A percentile compares a stretch with the other conserved stretches of the same genome.
Evolutionary conservation across 2,113 vertebrate species (phyloP).

Genomic region (Tyto alba): DNA sequence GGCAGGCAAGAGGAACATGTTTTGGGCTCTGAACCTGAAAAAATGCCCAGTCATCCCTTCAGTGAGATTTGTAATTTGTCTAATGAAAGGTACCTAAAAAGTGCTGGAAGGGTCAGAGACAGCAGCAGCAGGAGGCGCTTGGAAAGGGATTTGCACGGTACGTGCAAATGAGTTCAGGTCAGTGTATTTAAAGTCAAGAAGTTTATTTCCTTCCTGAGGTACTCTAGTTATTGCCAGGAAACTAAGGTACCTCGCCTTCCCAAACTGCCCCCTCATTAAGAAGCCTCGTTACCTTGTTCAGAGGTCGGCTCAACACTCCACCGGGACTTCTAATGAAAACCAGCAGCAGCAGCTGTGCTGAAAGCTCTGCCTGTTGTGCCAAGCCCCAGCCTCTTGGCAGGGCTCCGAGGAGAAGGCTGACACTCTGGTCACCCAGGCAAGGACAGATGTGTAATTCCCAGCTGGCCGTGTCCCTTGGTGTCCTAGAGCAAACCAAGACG

Average conservation of each 20-base stretch:
- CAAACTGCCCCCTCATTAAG: background rate
- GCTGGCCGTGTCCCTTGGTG: fast-evolving
- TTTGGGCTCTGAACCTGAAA: background rate
- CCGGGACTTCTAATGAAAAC: background rate
- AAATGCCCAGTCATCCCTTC: background rate
- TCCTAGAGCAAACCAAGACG: background rate
- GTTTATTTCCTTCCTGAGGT: background rate
- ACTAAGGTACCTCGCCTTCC: background rate
- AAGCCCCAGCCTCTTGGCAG: background rate
- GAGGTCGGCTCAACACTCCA: background rate
- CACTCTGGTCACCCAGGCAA: fast-evolving
- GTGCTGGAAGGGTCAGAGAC: background rate
- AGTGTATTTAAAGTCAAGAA: background rate
- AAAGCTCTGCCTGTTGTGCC: fast-evolving
- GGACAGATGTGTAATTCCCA: fast-evolving
- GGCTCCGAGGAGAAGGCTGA: background rate
- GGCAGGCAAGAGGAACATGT: background rate
- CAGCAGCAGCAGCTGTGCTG: background rate
- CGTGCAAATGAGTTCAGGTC: background rate
- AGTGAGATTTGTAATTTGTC: background rate
- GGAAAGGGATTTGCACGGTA: background rate
- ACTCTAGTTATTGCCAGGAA: background rate
- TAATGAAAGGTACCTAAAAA: background rate
- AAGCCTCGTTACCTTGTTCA: background rate
- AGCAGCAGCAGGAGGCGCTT: background rate